Base-by-base conservation (phyloP, 2,888 invertebrate species). In the Tricholauxania praeusta region DNA sequence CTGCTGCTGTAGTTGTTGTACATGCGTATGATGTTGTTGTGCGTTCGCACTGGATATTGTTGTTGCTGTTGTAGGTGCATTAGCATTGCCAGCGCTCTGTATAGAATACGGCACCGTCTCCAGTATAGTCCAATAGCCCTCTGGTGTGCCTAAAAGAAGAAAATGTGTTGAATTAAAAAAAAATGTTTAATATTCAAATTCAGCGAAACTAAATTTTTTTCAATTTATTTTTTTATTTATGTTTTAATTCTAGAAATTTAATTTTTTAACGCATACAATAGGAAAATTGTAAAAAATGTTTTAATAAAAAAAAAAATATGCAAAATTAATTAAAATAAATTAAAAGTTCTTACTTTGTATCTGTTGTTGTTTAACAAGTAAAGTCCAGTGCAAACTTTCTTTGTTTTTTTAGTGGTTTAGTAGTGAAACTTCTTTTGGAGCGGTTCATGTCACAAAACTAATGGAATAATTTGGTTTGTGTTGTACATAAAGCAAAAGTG, bases 101-200 rank as follows among this genome's bases (percentile, higher is more conserved):
- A 86, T 75, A 5, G 86, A 82, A 64, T 86, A 86, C 5, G 86
- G 86, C 72, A 87, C 86, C 1, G 87, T 85, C 74, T 87, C 86
- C 72, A 87, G 72, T 53, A 87, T 87, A 14, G 86, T 87, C 86
- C 86, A 87, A 73, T 87, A 87, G 60, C 86, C 86, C 77, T 86
- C 86, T 22, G 80, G 74, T 7, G 80, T 77, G 57, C 77, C 82
- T 82, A 70, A 32, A 81, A 80, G 60, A 76, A 70, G n/a, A 64
- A 52, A 5, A 39, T 39, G 39, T 39, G 39, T 39, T 1, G 39
- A 39, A 39, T 39, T 39, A 71, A 63, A 70, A 71, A 66, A 66
- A 63, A 49, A 12, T 12, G n/a, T 12, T 1, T 4, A 22, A 32
- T 12, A 14, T 12, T 59, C 12, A n/a, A 32, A 28, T 19, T 22